Evolutionary conservation across 1,140 invertebrate species (phyloP).

Genomic region (Drosophila cardini): DNA sequence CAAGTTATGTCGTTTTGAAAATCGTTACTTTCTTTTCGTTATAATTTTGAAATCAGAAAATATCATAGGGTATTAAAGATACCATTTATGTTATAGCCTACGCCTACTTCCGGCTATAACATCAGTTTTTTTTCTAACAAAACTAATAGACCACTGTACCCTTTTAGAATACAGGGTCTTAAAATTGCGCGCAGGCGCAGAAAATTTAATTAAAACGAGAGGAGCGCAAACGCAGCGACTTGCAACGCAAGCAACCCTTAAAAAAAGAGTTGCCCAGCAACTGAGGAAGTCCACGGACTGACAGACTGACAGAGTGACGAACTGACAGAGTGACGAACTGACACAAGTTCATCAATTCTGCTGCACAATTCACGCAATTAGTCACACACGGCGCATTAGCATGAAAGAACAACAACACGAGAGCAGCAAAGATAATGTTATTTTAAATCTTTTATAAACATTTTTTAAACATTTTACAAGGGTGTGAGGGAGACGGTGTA

Average conservation of each 20-base stretch:
- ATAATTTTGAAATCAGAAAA: too few species aligned
- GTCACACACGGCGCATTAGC: constrained; percentile 66
- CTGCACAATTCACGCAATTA: constrained; percentile 75
- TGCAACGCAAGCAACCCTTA: constrained; percentile 47
- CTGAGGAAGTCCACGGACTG: too few species aligned
- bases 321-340: constrained; percentile 36
- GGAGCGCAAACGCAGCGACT: constrained; percentile 10
- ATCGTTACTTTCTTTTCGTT: too few species aligned
- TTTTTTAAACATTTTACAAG: constrained; percentile 45
- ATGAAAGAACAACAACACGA: constrained; percentile 46
- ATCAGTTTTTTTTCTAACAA: too few species aligned
- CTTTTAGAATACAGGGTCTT: too few species aligned
- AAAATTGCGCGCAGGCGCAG: constrained; percentile 78
- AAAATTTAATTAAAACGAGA: constrained; percentile 80
- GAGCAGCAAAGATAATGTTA: constrained; percentile 18
- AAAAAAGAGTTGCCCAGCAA: constrained; percentile 43
- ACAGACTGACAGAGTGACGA: background rate
- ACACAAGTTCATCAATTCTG: constrained; percentile 76
- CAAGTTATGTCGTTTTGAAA: too few species aligned
- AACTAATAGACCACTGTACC: too few species aligned
- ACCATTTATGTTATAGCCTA: too few species aligned
- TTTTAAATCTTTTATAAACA: constrained; percentile 48
- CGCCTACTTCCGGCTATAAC: too few species aligned
- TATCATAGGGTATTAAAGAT: too few species aligned
- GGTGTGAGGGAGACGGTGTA: background rate